phyloP scores from a whole-genome alignment of 2,797 vertebrate species.

The Enteromius trimaculatus region DNA sequence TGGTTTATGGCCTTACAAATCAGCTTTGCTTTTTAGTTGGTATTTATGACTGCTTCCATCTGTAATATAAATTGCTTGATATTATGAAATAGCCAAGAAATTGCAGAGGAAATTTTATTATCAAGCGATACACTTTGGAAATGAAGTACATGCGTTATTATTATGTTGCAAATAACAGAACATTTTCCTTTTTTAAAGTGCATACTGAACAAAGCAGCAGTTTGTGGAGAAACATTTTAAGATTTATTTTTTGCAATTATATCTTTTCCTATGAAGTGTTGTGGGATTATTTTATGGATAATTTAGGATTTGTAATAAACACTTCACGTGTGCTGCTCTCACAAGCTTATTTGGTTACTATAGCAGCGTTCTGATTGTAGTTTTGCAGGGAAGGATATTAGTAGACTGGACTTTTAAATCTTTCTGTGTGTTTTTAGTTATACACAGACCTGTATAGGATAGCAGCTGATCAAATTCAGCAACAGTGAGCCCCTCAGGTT shows the following conservation, averaged over 20 bases:
- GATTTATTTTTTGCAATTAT: background rate
- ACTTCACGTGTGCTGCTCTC: background rate
- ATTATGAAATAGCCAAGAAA: background rate
- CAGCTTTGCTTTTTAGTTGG: background rate
- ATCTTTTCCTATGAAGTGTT: too few species aligned
- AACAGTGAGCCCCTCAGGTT: background rate
- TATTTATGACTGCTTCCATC: background rate
- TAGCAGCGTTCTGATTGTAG: background rate
- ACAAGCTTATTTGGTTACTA: background rate
- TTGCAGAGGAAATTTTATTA: background rate
- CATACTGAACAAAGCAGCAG: background rate
- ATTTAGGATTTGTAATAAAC: background rate
- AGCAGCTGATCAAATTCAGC: background rate
- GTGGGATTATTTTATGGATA: background rate
- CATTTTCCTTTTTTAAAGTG: background rate
- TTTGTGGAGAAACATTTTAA: background rate
- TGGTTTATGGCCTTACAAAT: background rate
- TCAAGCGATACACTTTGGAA: background rate
- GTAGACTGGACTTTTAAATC: background rate
- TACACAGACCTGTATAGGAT: background rate
- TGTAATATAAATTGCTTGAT: constrained; percentile 5
- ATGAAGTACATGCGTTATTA: background rate
- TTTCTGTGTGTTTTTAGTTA: background rate
- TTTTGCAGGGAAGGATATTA: background rate
- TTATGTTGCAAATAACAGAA: background rate